Percentiles rank a stretch among this genome's conserved stretches.
Conservation (phyloP, 2,797 vertebrate genomes). For the Discoglossus pictus region DNA sequence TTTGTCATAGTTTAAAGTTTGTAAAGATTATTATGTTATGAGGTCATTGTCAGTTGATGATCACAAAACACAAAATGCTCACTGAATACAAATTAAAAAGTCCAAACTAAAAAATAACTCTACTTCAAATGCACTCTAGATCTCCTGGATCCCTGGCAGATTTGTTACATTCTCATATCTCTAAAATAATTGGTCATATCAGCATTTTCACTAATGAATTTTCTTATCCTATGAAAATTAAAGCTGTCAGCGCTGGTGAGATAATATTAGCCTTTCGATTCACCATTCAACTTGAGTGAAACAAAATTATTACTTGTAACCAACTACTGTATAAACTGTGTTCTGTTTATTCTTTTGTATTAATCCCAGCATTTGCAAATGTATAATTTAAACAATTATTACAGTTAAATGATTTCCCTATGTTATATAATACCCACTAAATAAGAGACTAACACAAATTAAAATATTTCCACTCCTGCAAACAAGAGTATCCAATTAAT, state of each 20-base stretch:
- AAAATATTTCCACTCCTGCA: conserved; percentile 11
- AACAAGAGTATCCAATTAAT: conserved; percentile 8
- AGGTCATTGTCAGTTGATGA: too few relatives aligned
- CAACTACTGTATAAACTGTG: neutral
- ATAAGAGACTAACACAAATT: conserved; percentile 2
- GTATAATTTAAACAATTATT: conserved; percentile 10
- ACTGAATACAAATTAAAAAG: too few relatives aligned
- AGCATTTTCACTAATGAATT: neutral
- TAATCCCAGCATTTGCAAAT: neutral
- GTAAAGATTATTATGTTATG: too few relatives aligned
- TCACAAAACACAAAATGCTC: too few relatives aligned
- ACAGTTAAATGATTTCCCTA: conserved; percentile 8
- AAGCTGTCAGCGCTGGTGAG: conserved; percentile 1
- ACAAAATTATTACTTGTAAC: neutral
- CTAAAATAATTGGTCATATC: too few relatives aligned
- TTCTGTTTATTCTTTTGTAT: conserved; percentile 2
- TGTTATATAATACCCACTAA: neutral
- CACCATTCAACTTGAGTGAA: conserved; percentile 10
- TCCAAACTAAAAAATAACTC: too few relatives aligned
- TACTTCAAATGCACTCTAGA: too few relatives aligned
- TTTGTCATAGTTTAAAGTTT: too few relatives aligned
- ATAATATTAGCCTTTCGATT: conserved; percentile 8
- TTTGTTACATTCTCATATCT: too few relatives aligned
- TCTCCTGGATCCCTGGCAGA: too few relatives aligned
- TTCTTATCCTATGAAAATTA: neutral